Percentiles rank a stretch among this genome's conserved stretches.
Evolutionary conservation across 1,140 invertebrate species (phyloP).

Genomic region (Cherax destructor): DNA sequence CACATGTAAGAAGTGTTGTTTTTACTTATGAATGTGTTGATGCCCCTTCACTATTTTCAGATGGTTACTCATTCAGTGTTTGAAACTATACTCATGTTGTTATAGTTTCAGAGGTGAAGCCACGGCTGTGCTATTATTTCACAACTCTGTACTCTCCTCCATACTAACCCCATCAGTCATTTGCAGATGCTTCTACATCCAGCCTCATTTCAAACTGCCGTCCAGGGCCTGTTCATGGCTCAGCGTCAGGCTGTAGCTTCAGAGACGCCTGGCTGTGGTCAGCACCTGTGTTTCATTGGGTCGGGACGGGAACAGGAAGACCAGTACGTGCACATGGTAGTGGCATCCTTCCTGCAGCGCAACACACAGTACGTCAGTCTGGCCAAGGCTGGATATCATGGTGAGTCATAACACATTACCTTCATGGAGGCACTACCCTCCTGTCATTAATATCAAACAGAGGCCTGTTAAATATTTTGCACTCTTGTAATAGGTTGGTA

Average conservation of each 20-base stretch:
- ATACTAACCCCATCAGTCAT: background rate
- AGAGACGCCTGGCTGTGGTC: conserved; percentile 91
- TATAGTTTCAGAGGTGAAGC: too few relatives aligned
- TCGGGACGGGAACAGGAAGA: conserved; percentile 97
- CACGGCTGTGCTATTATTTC: too few relatives aligned
- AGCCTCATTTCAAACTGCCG: conserved; percentile 93
- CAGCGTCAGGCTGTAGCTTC: conserved; percentile 92
- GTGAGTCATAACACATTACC: conserved; percentile 20
- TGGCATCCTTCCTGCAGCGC: conserved; percentile 96
- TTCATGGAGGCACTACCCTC: too few relatives aligned
- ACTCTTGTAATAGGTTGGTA: too few relatives aligned
- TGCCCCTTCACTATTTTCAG: too few relatives aligned
- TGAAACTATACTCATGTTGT: too few relatives aligned
- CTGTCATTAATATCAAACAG: too few relatives aligned
- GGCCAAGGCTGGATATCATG: conserved; percentile 93
- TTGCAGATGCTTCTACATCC: conserved; percentile 94
- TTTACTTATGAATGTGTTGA: too few relatives aligned
- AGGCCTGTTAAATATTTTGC: too few relatives aligned
- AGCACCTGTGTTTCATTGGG: conserved; percentile 98
- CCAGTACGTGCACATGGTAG: conserved; percentile 98
- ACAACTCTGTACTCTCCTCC: too few relatives aligned
- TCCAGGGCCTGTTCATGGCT: conserved; percentile 92
- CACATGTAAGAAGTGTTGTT: too few relatives aligned
- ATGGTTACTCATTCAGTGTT: too few relatives aligned
- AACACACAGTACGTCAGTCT: conserved; percentile 94